phyloP scores from a whole-genome alignment of 1,140 invertebrate genomes.

The Neuroterus valhalla region DNA sequence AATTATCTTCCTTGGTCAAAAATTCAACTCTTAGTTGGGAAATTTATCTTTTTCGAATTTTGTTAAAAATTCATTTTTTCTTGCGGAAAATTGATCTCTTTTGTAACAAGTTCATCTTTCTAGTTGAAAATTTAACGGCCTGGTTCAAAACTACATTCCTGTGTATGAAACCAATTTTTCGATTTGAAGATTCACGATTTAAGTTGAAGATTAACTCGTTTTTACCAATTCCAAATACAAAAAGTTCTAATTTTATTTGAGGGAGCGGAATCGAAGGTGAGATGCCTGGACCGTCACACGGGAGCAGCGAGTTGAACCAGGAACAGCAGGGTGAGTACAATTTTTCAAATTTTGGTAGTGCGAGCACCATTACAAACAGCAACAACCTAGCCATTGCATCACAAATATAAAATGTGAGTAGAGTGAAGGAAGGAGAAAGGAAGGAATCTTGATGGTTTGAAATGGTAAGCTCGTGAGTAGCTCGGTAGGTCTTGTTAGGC shows the following conservation, averaged over 20 bases:
- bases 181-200: not conserved
- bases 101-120: no score
- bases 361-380: constrained; percentile 76
- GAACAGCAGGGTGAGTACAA: constrained; percentile 73
- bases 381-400: constrained; percentile 76
- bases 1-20: no score
- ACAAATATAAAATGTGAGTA: constrained; percentile 72
- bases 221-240: no score
- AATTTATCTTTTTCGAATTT: no score
- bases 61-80: no score
- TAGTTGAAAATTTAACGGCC: not conserved
- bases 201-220: not conserved
- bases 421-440: constrained; percentile 67
- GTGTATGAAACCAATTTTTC: no score
- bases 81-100: no score
- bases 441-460: constrained; percentile 73
- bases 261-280: constrained; percentile 71
- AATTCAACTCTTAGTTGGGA: no score
- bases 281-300: constrained; percentile 71
- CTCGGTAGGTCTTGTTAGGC: constrained; percentile 74
- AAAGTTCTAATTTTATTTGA: constrained; percentile 40
- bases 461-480: constrained; percentile 76
- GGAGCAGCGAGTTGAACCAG: constrained; percentile 69
- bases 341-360: constrained; percentile 67
- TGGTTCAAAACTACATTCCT: no score